Base-by-base conservation (phyloP, 2,113 vertebrate species). In the Oryzias woworae region DNA sequence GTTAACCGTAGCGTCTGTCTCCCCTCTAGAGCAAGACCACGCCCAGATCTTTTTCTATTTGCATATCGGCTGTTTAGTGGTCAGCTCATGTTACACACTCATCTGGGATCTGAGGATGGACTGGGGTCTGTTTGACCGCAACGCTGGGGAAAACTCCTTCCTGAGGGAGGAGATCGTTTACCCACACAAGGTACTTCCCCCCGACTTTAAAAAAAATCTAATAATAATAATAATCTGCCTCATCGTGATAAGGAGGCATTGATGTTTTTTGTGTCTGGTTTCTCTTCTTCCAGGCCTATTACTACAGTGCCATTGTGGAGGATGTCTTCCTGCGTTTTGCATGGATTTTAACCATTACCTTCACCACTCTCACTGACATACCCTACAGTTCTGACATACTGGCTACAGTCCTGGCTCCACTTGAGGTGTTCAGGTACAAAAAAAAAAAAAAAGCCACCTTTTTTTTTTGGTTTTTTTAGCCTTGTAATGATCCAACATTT, bases 41-140 rank as follows among this genome's bases (percentile, higher is more conserved):
- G 80, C 90, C 20, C 77, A 87, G 70, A 94, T 98, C 65, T 99
- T 98, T 92, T 92, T 98, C 88, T 99, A 99, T 89, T 84, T 99
- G 87, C 94, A 95, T 75, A 93, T 99, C 36, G 76, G 94, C 85
- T 97, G 93, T 77, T 94, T 83, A 54, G 80, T 93, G 72, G 89
- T 98, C 89, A 98, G 95, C 87, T 98, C 97, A 0, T 96, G 93
- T 73, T 99, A 99, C 69, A 99, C 97, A 0, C 95, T 99, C 20
- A 92, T 98, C 81, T 99, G 97, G 97, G 97, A 99, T 85, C 93
- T 99, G 77, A 99, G 98, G 91, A 99, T 99, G 97, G 97, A 99
- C 90, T 99, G 97, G 97, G 97, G 97, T 20, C 92, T 99, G 73
- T 98, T 99, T 74, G 97, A 99, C 87, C 95, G 93, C 66, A 96